Base-by-base conservation (phyloP, 2,797 vertebrate species). In the Serranus cabrilla region DNA sequence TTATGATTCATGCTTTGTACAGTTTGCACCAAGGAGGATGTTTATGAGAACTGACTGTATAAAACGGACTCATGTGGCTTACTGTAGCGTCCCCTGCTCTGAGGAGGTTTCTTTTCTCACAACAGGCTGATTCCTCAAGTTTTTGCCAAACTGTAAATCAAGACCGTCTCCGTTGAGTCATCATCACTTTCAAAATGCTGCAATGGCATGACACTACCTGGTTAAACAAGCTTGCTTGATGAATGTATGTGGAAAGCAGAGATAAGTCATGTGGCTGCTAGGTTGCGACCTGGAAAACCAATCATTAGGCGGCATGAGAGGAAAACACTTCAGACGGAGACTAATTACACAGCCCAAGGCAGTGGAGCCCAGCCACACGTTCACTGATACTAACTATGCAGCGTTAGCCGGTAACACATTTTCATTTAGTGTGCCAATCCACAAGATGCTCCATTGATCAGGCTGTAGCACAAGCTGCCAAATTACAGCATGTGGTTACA, bases 1-100 rank as follows among this genome's bases (percentile, higher is more conserved):
- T 74, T 55, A 46, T 91, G 83, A 86, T 71, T 90, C 80, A 80
- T 77, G 21, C 34, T 20, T 65, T 60, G 34, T 71, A 51, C 51
- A 71, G 50, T 71, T 77, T 74, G 67, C 76, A 72, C 51, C 37
- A 51, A 47, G 23, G 51, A 69, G 43, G 66, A 76, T 80, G 72
- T 84, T 84, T 79, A 74, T 81, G 76, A 51, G 39, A 78, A 59
- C 59, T 59, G 46, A 75, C 39, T 71, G 46, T 56, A 61, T 60
- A 47, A 76, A 81, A 61, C 21, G 45, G 64, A 65, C 23, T 63
- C 43, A 68, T 42, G 42, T 58, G 56, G 43, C 54, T 51, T 25
- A 39, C 60, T 70, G 56, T 7, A 83, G 63, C 14, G 8, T 71
- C 56, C 23, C 27, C n/a, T 21, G 58, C 54, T 74, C 55, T 56